These are phyloP conservation scores for Atractosteus spatula DNA, from an alignment of 2,113 vertebrate genomes.

Conservation along the genomic window DNA sequence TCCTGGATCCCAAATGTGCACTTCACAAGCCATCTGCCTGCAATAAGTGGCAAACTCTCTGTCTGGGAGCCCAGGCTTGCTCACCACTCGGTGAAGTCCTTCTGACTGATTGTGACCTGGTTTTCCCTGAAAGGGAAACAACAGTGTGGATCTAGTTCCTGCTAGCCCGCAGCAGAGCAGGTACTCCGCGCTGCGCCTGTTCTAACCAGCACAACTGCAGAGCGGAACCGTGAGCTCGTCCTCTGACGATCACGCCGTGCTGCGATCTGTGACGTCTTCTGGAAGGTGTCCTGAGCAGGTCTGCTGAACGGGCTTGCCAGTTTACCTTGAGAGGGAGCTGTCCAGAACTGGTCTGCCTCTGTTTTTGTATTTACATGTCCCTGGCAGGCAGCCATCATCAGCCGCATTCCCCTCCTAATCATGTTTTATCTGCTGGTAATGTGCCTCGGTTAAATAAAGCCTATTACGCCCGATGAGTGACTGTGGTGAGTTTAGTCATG, in stretches of 20 bases:
- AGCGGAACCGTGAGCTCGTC: too few species aligned
- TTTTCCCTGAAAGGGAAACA: neutral
- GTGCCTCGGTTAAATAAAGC: conserved; percentile 48
- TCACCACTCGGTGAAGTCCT: too few species aligned
- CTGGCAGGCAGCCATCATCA: conserved; percentile 52
- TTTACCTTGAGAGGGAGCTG: conserved; percentile 41
- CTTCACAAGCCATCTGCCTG: too few species aligned
- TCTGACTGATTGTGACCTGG: neutral
- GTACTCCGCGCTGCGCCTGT: neutral
- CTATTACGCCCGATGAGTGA: conserved; percentile 30
- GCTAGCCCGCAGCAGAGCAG: neutral
- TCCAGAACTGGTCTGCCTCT: conserved; percentile 46
- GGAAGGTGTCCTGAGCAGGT: neutral
- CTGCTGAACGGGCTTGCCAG: neutral
- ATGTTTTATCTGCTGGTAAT: conserved; percentile 56
- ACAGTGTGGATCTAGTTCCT: neutral
- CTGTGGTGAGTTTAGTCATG: neutral
- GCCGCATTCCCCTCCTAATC: conserved; percentile 54
- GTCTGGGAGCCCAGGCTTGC: too few species aligned
- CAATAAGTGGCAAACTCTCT: too few species aligned
- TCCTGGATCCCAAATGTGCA: too few species aligned
- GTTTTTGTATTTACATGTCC: conserved; percentile 57
- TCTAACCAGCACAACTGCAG: too few species aligned
- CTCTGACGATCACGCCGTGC: too few species aligned
- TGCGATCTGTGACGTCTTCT: too few species aligned